These are phyloP conservation scores for Pyralis farinalis DNA, from an alignment of 2,888 invertebrate genomes.

Conservation along the genomic window DNA sequence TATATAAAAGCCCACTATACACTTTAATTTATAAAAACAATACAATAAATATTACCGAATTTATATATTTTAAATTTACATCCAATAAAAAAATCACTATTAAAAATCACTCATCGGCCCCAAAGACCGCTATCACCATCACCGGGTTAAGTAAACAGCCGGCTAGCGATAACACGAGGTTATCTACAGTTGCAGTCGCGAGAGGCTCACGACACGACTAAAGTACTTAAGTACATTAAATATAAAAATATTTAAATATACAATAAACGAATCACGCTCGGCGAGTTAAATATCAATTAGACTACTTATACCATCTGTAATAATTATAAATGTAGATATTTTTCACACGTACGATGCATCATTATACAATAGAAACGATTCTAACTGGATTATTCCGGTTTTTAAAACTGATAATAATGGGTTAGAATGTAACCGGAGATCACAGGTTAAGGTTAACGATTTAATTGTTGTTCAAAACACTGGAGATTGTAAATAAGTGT, in stretches of 20 bases:
- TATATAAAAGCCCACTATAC: too few species aligned
- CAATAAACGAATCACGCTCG: neutral
- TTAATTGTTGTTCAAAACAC: neutral
- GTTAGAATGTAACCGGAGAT: neutral
- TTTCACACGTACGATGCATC: neutral
- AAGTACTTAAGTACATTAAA: neutral
- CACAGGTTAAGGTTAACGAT: neutral
- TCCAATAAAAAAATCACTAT: neutral
- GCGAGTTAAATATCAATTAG: neutral
- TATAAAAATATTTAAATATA: neutral
- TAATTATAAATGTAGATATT: neutral
- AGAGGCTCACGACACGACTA: constrained; percentile 7
- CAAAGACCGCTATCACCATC: constrained; percentile 21
- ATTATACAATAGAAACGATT: neutral
- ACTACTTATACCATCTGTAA: neutral
- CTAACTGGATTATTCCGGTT: neutral
- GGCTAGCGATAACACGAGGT: constrained; percentile 57
- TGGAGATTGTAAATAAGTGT: too few species aligned
- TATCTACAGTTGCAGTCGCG: constrained; percentile 49
- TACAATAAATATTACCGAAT: too few species aligned
- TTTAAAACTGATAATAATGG: neutral
- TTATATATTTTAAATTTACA: too few species aligned
- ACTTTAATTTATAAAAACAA: too few species aligned
- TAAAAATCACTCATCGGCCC: constrained; percentile 14
- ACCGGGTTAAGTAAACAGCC: constrained; percentile 58